phyloP scores from a whole-genome alignment of 2,113 vertebrate genomes.

The Mesoclemmys tuberculata region DNA sequence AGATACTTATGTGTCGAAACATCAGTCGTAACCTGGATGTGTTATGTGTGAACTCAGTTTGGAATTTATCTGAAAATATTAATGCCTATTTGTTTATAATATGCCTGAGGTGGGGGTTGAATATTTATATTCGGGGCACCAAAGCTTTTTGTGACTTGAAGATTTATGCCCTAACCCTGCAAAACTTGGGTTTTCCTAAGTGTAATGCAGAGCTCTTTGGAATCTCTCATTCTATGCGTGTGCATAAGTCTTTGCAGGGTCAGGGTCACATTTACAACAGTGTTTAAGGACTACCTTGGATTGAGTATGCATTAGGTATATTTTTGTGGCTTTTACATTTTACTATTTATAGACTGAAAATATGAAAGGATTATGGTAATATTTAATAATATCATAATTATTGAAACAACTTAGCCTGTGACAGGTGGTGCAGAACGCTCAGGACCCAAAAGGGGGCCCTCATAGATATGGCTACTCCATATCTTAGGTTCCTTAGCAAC shows the following conservation, averaged over 20 bases:
- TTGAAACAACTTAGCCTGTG: background rate
- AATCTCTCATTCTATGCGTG: background rate
- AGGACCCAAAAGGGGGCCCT: background rate
- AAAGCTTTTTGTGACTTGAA: background rate
- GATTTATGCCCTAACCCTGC: background rate
- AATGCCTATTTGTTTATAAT: background rate
- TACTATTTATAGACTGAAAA: background rate
- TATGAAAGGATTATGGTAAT: background rate
- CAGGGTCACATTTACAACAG: background rate
- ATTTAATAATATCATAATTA: background rate
- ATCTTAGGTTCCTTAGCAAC: background rate
- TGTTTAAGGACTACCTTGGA: background rate
- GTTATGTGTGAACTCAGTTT: background rate
- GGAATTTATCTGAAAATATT: background rate
- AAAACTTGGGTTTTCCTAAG: background rate
- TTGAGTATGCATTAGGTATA: background rate
- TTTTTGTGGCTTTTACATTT: background rate
- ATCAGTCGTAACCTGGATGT: background rate
- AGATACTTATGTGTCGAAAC: background rate
- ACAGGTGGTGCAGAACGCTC: background rate
- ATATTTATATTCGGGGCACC: background rate
- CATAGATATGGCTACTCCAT: background rate
- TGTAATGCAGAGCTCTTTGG: background rate
- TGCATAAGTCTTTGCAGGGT: background rate
- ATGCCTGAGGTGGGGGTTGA: background rate